Evolutionary conservation across 2,113 vertebrate genomes (phyloP), one percentile per base, ranked within the genome.

Genomic region (Megaceryle torquata): DNA sequence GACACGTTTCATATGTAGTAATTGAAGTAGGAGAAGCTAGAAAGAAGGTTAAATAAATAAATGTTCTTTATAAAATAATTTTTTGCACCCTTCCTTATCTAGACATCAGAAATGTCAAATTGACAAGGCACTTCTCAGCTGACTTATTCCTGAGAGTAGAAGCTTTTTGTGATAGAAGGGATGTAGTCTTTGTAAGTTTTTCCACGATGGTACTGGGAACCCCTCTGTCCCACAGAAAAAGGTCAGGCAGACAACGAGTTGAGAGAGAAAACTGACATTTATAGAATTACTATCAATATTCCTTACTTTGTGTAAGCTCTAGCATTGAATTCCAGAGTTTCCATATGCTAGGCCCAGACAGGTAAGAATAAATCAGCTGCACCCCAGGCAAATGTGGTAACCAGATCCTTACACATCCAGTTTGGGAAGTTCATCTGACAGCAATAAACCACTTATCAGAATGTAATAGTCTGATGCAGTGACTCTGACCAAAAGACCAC

Each of bases 1-100:
- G 99, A 95, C 99, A 99, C 0, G 99, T 99, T 97, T 99, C 99
- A 21, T 99, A 99, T 20, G 99, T 99, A 82, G 99, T 99, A 94
- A 99, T 98, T 15, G 99, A 99, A 4, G 99, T 98, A 78, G 99
- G 98, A 21, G 98, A 98, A 77, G 99, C 99, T 99, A 91, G 11
- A 88, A 95, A 79, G 28, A 82, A 96, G 69, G 65, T 76, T 35
- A 84, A 96, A 90, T 10, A 5, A 63, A 77, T 2, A 50, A 12
- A 68, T 29, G 9, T 43, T 78, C 37, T 76, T 82, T 59, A 51
- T 28, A 46, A 68, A 69, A 68, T 26, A 72, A 46, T 17, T 56
- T 67, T 54, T 87, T 77, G 28, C 25, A 50, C 28, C 11, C 37
- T 86, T 78, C 67, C 22, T 95, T 63, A 43, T 33, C 35, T 37